These are phyloP conservation scores for Chloroceryle amazona DNA, from an alignment of 2,797 vertebrate genomes.

Conservation along the genomic window DNA sequence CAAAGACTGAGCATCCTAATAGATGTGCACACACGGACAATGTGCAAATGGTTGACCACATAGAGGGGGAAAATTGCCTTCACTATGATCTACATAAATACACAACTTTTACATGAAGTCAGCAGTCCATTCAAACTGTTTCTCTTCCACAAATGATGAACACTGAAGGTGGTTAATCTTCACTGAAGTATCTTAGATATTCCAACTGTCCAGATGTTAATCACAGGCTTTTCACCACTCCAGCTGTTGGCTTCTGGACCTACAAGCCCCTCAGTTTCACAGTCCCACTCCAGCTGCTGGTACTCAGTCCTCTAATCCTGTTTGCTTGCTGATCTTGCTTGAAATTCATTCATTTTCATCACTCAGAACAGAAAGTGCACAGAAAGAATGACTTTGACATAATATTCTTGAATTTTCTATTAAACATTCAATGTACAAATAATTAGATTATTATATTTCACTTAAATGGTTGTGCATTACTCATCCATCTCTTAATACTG, in stretches of 20 bases:
- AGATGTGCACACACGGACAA: background rate
- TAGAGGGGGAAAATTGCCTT: background rate
- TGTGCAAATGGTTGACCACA: background rate
- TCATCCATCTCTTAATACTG: background rate
- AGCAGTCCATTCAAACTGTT: background rate
- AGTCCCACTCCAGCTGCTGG: background rate
- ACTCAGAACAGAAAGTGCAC: background rate
- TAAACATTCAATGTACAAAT: background rate
- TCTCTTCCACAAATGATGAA: background rate
- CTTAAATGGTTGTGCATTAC: background rate
- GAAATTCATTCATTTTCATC: background rate
- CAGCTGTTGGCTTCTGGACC: background rate
- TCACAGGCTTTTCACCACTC: background rate
- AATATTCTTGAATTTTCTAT: background rate
- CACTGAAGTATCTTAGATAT: background rate
- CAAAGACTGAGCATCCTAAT: background rate
- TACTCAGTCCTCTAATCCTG: background rate
- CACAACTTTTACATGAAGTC: background rate
- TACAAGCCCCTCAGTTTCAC: background rate
- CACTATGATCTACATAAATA: background rate
- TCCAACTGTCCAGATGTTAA: background rate
- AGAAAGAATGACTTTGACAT: background rate
- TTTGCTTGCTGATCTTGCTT: background rate
- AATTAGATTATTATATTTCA: background rate
- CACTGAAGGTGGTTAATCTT: background rate